Evolutionary conservation across 2,888 invertebrate species (phyloP), one percentile per base, ranked within the genome.

Genomic region (Stegana nigrithorax): DNA sequence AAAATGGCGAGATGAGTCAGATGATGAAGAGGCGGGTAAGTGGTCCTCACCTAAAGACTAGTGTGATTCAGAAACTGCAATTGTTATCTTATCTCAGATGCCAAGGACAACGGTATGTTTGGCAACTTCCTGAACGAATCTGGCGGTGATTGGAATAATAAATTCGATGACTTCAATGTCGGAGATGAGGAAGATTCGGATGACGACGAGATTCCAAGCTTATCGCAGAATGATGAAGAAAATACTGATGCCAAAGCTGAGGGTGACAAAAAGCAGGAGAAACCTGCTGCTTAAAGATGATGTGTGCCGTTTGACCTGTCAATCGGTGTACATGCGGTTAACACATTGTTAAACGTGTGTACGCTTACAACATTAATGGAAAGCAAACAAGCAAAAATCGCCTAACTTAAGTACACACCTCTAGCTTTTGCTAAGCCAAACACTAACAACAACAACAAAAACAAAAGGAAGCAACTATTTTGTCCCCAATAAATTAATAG

Each of bases 1-100:
- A 84, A 97, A 97, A 87, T 98, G 97, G 98, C 92, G 91, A 87
- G 98, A 98, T 87, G 98, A 98, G 86, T 97, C 97, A 67, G 95
- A 93, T 60, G 95, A 92, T 8, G 93, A 93, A 73, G 96, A 95
- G 72, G 96, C 94, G 72, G 89, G 83, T 82, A 66, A 69, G 62
- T 17, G 42, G 12, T 32, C 1, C n/a, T n/a, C n/a, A n/a, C n/a
- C n/a, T n/a, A n/a, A n/a, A n/a, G n/a, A n/a, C n/a, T n/a, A n/a
- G n/a, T n/a, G n/a, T n/a, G n/a, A n/a, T n/a, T 14, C 42, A 10
- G 42, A 10, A 29, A 29, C 29, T 29, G 5, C 29, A 29, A 7
- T 29, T 7, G 7, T 2, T 1, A 32, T 53, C 59, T 56, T 17
- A n/a, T 17, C 21, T 25, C 53, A 64, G 75, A 73, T 14, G 61